Evolutionary conservation across 1,140 invertebrate species (phyloP).

Genomic region (Drosophila seguyi): DNA sequence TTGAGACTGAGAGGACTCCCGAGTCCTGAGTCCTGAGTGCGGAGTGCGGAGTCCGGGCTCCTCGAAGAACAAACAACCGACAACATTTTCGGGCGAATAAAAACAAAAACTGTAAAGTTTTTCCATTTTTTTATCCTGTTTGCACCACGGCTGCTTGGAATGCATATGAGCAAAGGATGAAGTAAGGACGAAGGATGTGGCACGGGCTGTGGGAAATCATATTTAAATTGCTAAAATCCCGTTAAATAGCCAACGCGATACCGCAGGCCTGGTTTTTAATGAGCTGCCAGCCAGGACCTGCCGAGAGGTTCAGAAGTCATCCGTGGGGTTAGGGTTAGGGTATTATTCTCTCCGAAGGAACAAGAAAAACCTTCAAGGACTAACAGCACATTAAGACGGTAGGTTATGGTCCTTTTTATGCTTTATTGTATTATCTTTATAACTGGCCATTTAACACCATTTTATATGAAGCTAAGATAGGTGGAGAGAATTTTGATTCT

Average conservation of each 20-base stretch:
- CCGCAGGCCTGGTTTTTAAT: slow-evolving; percentile 58
- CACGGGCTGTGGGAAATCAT: slow-evolving; percentile 53
- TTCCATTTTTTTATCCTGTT: slow-evolving; percentile 6
- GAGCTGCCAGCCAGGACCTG: slow-evolving; percentile 33
- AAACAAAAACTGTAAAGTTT: slow-evolving; percentile 51
- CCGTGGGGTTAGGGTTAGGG: slow-evolving; percentile 19
- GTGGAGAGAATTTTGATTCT: not conserved
- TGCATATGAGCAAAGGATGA: slow-evolving; percentile 45
- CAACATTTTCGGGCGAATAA: slow-evolving; percentile 57
- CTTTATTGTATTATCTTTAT: not conserved
- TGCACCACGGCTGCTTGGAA: slow-evolving; percentile 63
- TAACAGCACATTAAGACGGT: not conserved
- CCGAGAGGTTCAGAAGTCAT: slow-evolving; percentile 30
- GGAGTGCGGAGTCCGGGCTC: not conserved
- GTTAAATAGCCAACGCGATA: slow-evolving; percentile 70
- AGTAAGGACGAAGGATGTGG: not conserved
- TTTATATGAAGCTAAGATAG: not conserved
- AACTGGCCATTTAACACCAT: slow-evolving; percentile 6
- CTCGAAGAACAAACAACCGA: slow-evolving; percentile 50
- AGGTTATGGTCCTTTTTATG: not conserved
- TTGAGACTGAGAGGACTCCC: slow-evolving; percentile 53
- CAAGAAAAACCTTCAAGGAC: not conserved
- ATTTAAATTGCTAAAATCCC: slow-evolving; percentile 76
- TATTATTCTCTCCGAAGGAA: not conserved
- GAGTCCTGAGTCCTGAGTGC: not conserved